Evolutionary conservation across 2,797 vertebrate species (phyloP).

Genomic region (Onychomys torridus): DNA sequence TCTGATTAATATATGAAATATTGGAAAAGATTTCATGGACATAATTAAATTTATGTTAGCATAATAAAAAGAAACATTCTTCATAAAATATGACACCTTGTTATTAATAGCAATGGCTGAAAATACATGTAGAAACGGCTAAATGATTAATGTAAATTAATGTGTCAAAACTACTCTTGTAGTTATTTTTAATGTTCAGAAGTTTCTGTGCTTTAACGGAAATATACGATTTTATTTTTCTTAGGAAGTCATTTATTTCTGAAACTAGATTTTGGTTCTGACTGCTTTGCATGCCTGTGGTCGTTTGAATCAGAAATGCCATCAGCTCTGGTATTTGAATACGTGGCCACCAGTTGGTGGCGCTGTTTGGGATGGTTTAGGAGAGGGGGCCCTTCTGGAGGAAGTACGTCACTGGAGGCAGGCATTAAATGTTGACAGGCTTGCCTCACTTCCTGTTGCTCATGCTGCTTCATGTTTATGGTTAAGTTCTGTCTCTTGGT

Average conservation of each 20-base stretch:
- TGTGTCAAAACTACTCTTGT: not conserved
- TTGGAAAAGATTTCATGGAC: not conserved
- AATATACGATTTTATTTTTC: not conserved
- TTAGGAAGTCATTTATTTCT: not conserved
- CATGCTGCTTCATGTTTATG: not conserved
- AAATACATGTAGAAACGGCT: not conserved
- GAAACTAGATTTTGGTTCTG: not conserved
- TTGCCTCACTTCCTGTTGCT: not conserved
- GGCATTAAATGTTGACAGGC: no score
- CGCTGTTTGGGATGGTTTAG: no score
- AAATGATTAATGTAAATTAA: not conserved
- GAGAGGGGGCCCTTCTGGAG: not conserved
- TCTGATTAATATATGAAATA: not conserved
- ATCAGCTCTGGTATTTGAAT: not conserved
- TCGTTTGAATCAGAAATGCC: not conserved
- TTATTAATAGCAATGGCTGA: constrained; percentile 17
- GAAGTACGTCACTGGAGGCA: not conserved
- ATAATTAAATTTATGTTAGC: not conserved
- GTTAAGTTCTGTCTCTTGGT: not conserved
- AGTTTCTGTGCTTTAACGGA: not conserved
- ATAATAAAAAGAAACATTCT: constrained; percentile 13
- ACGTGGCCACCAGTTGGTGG: no score
- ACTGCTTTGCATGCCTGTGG: not conserved
- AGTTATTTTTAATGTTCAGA: not conserved
- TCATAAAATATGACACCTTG: not conserved